Evolutionary conservation across 2,888 invertebrate species (phyloP), one percentile per base, ranked within the genome.

Genomic region (Perithous albicinctus): DNA sequence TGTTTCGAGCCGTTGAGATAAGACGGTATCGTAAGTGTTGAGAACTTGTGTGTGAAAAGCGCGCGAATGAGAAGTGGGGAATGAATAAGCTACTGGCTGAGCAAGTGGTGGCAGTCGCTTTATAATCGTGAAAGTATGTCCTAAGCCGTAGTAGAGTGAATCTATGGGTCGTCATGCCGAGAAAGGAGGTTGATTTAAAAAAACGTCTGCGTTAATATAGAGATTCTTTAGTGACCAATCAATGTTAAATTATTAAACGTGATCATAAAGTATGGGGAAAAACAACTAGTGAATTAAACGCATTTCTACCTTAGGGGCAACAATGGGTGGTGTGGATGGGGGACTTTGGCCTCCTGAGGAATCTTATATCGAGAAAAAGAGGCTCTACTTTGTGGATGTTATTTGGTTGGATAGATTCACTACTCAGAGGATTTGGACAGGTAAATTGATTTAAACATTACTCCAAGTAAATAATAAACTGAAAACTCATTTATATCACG

Each of bases 361-460:
- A 90, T 6, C 88, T 86, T 26, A 81, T 92, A 8, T 82, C 86
- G 2, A 83, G 85, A 29, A 92, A 90, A 59, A 82, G 73, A 56
- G 23, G 74, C n/a, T 74, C 78, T 15, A 46, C 73, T 15, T 48
- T 85, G 20, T 92, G 92, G 91, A 81, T 86, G 6, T 46, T 89
- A n/a, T 78, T 91, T 1, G 90, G 89, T 75, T 89, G 91, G 64
- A 32, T 91, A 3, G 92, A 93, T 38, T 88, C 90, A 46, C 84
- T 93, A n/a, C 77, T 93, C 18, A 87, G 93, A 20, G 93, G 93
- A 38, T 91, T 91, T 70, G 89, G 92, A 26, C 93, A 93, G 90
- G 90, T 91, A 86, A 83, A 66, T 35, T 46, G 43, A 46, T 26
- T 10, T 10, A 5, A 4, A 15, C 7, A 59, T 7, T n/a, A 6